phyloP scores from a whole-genome alignment of 2,888 invertebrate species.

The Antheraea assamensis region DNA sequence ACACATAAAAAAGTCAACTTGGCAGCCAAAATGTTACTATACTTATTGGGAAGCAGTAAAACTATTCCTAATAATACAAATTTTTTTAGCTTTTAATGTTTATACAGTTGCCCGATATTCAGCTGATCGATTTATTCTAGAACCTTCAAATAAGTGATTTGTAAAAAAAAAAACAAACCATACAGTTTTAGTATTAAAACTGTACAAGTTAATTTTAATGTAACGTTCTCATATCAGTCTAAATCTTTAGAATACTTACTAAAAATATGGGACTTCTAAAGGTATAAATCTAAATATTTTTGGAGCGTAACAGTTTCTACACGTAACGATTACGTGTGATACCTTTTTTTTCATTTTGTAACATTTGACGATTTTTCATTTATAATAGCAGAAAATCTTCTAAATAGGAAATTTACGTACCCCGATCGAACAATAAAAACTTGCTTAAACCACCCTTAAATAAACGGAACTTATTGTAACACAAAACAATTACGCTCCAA shows the following conservation, averaged over 20 bases:
- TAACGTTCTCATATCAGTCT: conserved; percentile 1
- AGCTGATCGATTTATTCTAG: not conserved
- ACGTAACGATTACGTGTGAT: not conserved
- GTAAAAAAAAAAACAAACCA: not conserved
- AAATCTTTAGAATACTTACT: not conserved
- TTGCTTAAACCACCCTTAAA: not conserved
- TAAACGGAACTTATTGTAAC: not conserved
- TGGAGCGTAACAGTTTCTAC: not conserved
- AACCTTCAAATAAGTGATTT: not conserved
- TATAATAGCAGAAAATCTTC: not conserved
- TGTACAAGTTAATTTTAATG: not conserved
- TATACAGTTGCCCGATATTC: not conserved
- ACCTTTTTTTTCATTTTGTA: not conserved
- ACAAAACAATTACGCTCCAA: not conserved
- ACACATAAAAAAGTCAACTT: not conserved
- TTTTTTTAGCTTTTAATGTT: not conserved
- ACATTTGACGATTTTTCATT: not conserved
- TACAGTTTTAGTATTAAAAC: not conserved
- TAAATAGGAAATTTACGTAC: not conserved
- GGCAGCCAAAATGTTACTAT: not conserved
- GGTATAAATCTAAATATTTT: not conserved
- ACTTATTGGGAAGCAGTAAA: not conserved
- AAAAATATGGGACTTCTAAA: not conserved
- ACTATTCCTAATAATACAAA: conserved; percentile 6
- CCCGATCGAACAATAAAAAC: not conserved